Evolutionary conservation across 2,888 invertebrate species (phyloP), one percentile per base, ranked within the genome.

Genomic region (Pyrocoelia pectoralis): DNA sequence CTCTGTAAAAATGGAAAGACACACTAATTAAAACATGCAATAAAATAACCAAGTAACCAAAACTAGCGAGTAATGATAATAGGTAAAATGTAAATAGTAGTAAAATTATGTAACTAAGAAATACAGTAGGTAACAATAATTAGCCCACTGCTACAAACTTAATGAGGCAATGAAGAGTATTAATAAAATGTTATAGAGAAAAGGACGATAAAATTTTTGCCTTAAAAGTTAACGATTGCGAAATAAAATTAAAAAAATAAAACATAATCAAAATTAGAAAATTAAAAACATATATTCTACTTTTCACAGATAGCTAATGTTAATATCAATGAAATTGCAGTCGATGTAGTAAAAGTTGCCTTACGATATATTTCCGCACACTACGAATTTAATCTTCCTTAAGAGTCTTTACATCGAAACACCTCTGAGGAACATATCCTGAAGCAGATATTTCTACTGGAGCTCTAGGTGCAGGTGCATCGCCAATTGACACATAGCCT

Each of bases 341-440:
- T 60, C 33, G 33, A 28, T 53, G 38, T 33, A 15, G 43, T 33
- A 24, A 56, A 53, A 28, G 46, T 50, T 48, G 19, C 29, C 33
- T 33, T 33, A 8, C 9, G 2, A 33, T 33, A 33, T 10, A 33
- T 33, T 3, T 43, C 29, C 15, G 52, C 17, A 19, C 18, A 5
- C 12, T 48, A 19, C 46, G 10, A 57, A 9, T 54, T 74, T 74
- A 78, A 62, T 78, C 78, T 66, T 78, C 78, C 60, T 78, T 77
- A 40, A 78, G 64, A 18, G 76, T 68, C 69, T 78, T 78, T 29
- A 69, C 71, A 52, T 78, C 77, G 62, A 77, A 76, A 56, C 75
- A 74, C 68, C 74, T 74, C 68, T 78, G 79, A 6, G 78, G 76
- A 17, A 79, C 74, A 63, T 79, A 79, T 9, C 77, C 60, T 15